These are phyloP conservation scores for Tolypeutes matacus DNA, from an alignment of 2,797 vertebrate genomes.

Conservation along the genomic window DNA sequence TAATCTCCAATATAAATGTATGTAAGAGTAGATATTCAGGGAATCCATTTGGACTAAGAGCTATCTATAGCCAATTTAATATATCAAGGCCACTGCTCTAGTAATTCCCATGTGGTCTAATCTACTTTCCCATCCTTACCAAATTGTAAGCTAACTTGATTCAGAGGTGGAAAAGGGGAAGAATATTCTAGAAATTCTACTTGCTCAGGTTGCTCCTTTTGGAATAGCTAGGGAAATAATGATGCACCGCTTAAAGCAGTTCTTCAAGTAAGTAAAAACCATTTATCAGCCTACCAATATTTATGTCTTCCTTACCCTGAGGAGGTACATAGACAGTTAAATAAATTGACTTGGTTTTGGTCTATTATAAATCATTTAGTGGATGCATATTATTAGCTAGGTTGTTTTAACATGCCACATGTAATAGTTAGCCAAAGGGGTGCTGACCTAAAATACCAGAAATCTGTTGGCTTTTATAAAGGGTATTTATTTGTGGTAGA, in stretches of 20 bases:
- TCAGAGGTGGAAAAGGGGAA: background rate
- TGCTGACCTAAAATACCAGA: too few relatives aligned
- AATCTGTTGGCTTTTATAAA: too few relatives aligned
- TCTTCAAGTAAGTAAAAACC: slow-evolving; percentile 44
- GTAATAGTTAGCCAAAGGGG: background rate
- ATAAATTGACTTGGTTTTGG: slow-evolving; percentile 39
- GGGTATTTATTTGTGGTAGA: too few relatives aligned
- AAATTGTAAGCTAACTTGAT: slow-evolving; percentile 6
- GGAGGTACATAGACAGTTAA: slow-evolving; percentile 27
- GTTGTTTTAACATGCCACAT: background rate
- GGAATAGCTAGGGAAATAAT: slow-evolving; percentile 52
- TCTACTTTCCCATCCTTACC: background rate
- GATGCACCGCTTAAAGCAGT: background rate
- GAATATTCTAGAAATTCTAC: background rate
- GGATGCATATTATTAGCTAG: slow-evolving; percentile 15
- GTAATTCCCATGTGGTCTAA: background rate
- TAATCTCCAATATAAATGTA: background rate
- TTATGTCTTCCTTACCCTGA: background rate
- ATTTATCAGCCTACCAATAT: slow-evolving; percentile 44
- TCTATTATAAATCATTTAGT: slow-evolving; percentile 48
- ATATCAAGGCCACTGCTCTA: background rate
- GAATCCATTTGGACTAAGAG: slow-evolving; percentile 19
- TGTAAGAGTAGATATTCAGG: background rate
- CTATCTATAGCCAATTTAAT: background rate
- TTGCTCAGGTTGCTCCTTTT: background rate